Evolutionary conservation across 2,797 vertebrate species (phyloP).

Genomic region (Myotis findleyi): DNA sequence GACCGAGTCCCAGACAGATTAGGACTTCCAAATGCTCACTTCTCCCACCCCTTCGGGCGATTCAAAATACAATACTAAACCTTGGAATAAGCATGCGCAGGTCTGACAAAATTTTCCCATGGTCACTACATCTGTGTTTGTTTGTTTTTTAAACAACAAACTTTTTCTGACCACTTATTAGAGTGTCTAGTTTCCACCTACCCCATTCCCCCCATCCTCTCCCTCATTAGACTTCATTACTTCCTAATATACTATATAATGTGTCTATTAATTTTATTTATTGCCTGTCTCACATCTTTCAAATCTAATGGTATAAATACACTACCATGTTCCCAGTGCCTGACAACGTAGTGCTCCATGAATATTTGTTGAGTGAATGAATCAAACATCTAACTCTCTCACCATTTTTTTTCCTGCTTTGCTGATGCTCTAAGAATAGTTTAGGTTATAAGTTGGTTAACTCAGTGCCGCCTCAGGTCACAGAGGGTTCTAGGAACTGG

Average conservation of each 20-base stretch:
- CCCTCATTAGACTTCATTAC: not conserved
- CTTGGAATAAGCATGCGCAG: not conserved
- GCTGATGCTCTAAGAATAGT: not conserved
- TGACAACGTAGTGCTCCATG: not conserved
- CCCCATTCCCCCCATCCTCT: not conserved
- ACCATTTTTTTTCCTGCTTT: not conserved
- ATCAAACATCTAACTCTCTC: not conserved
- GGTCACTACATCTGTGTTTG: not conserved
- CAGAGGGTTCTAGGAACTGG: not conserved
- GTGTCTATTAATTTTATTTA: not conserved
- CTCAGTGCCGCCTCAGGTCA: not conserved
- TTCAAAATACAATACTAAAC: not conserved
- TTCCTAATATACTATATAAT: not conserved
- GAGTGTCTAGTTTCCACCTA: not conserved
- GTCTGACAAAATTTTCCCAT: not conserved
- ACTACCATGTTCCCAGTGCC: not conserved
- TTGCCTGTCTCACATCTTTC: not conserved
- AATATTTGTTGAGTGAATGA: not conserved
- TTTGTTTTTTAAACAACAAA: not conserved
- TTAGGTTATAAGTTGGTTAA: not conserved
- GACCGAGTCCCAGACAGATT: not conserved
- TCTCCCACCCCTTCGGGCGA: not conserved
- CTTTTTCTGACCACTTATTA: not conserved
- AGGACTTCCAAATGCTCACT: not conserved
- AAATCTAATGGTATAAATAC: not conserved